Evolutionary conservation across 2,888 invertebrate genomes (phyloP), one percentile per base, ranked within the genome.

Genomic region (Ferdinandea cuprea): DNA sequence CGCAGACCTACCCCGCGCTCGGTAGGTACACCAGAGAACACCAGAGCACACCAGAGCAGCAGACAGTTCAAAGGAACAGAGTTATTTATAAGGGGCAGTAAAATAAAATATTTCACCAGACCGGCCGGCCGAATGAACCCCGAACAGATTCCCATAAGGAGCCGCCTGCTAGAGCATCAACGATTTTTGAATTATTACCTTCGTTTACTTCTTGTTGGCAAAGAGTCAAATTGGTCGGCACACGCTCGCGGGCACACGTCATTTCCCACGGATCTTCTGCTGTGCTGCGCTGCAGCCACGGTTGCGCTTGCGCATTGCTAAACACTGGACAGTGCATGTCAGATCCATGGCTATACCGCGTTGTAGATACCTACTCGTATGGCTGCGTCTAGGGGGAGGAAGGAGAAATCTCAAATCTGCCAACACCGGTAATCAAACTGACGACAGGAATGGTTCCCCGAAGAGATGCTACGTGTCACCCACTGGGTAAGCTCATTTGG

Each of bases 171-270:
- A 88, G 88, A 89, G 89, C 89, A 85, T 85, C 81, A 81, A 77
- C 81, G 80, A 81, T 89, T 88, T 88, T 89, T 90, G 90, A 90
- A 89, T 90, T 91, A 91, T 90, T 89, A 87, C 91, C 89, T 89
- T 89, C 89, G 91, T 92, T 92, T 92, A 92, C 92, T 92, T 90
- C 86, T 89, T 89, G 87, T 88, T 88, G 89, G 88, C 89, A 89
- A 88, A 88, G 91, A 92, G 91, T 90, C 90, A 91, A 91, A 91
- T 91, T 91, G 91, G 92, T 90, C 91, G 92, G 91, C 92, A 93
- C 92, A 92, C 92, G 93, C 93, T 93, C 91, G 92, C 92, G 93
- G 93, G 92, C 92, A 92, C 91, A 91, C 92, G 92, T 91, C 91
- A 92, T 92, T 92, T 92, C 92, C 92, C 92, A 92, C 92, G 92